Percentiles rank a stretch among this genome's conserved stretches.
Evolutionary conservation across 2,113 vertebrate species (phyloP).

Genomic region (Oplegnathus fasciatus): DNA sequence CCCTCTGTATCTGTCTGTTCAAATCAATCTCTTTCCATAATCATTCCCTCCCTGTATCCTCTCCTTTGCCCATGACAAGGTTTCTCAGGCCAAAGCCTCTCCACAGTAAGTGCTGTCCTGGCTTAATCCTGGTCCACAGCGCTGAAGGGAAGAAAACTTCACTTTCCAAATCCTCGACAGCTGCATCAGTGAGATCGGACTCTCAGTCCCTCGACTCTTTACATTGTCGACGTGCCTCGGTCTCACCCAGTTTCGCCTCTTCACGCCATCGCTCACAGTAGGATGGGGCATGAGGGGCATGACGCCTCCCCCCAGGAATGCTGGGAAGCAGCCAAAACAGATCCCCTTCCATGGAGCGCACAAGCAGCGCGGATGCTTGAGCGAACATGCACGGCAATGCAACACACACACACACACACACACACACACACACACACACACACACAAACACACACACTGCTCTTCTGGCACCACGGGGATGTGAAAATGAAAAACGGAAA

Average conservation of each 20-base stretch:
- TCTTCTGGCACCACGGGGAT: not conserved
- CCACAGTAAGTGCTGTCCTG: slow-evolving; percentile 21
- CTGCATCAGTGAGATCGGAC: slow-evolving; percentile 44
- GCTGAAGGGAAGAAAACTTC: slow-evolving; percentile 36
- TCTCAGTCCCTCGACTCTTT: slow-evolving; percentile 18
- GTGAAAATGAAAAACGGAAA: slow-evolving; percentile 36
- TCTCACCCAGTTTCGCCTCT: slow-evolving; percentile 32
- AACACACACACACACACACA: not conserved
- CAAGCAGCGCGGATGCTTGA: slow-evolving; percentile 15
- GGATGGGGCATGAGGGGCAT: slow-evolving; percentile 21
- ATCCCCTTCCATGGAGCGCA: slow-evolving; percentile 46
- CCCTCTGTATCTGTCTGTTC: slow-evolving; percentile 48
- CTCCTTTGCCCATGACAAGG: slow-evolving; percentile 9
- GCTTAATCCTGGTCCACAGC: slow-evolving; percentile 44
- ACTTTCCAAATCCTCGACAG: slow-evolving; percentile 68
- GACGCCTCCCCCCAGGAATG: slow-evolving; percentile 52
- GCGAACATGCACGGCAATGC: not conserved
- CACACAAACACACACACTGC: slow-evolving; percentile 2
- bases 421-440: slow-evolving; percentile 28
- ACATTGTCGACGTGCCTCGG: slow-evolving; percentile 24
- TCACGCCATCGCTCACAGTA: slow-evolving; percentile 30
- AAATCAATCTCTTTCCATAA: slow-evolving; percentile 40
- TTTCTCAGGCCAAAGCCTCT: slow-evolving; percentile 44
- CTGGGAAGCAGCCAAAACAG: slow-evolving; percentile 48
- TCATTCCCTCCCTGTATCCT: slow-evolving; percentile 25